phyloP scores from a whole-genome alignment of 2,888 invertebrate genomes.

The Odontomyia ornata region DNA sequence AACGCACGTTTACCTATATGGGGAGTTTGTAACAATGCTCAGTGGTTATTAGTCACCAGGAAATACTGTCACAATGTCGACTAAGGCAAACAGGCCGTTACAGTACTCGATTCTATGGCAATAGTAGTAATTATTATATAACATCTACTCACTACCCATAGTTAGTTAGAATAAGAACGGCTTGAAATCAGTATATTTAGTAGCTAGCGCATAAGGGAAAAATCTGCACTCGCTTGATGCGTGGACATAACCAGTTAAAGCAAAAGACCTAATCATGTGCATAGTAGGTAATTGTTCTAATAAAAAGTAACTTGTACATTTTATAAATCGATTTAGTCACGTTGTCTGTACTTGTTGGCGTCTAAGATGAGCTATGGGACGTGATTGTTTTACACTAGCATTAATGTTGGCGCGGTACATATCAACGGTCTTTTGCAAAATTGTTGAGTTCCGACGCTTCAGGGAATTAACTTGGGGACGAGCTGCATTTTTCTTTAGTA shows the following conservation, averaged over 20 bases:
- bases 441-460: too few relatives aligned
- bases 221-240: not conserved
- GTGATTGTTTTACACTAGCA: too few relatives aligned
- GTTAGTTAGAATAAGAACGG: not conserved
- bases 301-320: not conserved
- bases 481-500: too few relatives aligned
- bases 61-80: slow-evolving; percentile 29
- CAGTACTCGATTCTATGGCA: not conserved
- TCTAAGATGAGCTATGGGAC: too few relatives aligned
- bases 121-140: slow-evolving; percentile 10
- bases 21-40: slow-evolving; percentile 1
- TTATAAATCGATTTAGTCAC: not conserved
- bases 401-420: too few relatives aligned
- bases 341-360: too few relatives aligned
- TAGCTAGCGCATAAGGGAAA: slow-evolving; percentile 3
- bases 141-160: not conserved
- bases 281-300: not conserved
- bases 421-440: too few relatives aligned
- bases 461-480: too few relatives aligned
- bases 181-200: not conserved
- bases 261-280: not conserved
- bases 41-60: slow-evolving; percentile 24
- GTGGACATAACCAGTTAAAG: slow-evolving; percentile 14
- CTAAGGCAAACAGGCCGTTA: not conserved
- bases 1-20: slow-evolving; percentile 7